A percentile compares a stretch with the other conserved stretches of the same genome.
These are phyloP conservation scores for Steatocranus sp. DNA, from an alignment of 2,797 vertebrate genomes.

Conservation along the genomic window DNA sequence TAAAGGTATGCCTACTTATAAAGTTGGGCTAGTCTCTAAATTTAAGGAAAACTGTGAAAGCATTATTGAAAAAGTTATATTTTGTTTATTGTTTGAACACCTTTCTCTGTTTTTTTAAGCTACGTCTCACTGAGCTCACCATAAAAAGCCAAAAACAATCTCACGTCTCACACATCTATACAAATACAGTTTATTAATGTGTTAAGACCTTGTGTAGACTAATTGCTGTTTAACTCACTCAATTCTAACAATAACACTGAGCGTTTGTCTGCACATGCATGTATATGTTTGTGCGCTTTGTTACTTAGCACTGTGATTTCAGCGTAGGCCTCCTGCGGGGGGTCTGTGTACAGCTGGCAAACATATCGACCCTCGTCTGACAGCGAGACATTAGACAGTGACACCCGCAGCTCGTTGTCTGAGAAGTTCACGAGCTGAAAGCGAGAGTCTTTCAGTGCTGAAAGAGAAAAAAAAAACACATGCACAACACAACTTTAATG, in stretches of 20 bases:
- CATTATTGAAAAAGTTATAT: too few species aligned
- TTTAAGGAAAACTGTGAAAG: background rate
- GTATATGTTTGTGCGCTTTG: slow-evolving; percentile 1
- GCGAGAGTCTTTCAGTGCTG: slow-evolving; percentile 94
- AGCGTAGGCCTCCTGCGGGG: slow-evolving; percentile 95
- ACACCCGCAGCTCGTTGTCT: slow-evolving; percentile 94
- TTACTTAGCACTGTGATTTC: slow-evolving; percentile 93
- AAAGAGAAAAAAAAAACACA: background rate
- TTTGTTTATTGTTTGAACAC: background rate
- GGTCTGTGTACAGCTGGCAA: slow-evolving; percentile 97
- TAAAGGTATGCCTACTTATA: background rate
- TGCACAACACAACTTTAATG: background rate
- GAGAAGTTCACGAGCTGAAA: slow-evolving; percentile 99
- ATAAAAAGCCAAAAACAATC: background rate
- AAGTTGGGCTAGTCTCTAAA: background rate
- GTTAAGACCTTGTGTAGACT: background rate
- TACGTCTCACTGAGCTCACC: background rate
- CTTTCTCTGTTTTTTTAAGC: background rate
- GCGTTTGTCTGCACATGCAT: background rate
- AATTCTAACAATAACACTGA: background rate
- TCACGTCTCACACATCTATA: background rate
- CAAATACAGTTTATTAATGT: background rate
- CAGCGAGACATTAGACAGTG: slow-evolving; percentile 94
- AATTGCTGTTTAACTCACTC: background rate
- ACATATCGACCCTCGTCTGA: slow-evolving; percentile 95